These are phyloP conservation scores for Campopleginae sp. DNA, from an alignment of 2,888 invertebrate genomes.

Conservation along the genomic window DNA sequence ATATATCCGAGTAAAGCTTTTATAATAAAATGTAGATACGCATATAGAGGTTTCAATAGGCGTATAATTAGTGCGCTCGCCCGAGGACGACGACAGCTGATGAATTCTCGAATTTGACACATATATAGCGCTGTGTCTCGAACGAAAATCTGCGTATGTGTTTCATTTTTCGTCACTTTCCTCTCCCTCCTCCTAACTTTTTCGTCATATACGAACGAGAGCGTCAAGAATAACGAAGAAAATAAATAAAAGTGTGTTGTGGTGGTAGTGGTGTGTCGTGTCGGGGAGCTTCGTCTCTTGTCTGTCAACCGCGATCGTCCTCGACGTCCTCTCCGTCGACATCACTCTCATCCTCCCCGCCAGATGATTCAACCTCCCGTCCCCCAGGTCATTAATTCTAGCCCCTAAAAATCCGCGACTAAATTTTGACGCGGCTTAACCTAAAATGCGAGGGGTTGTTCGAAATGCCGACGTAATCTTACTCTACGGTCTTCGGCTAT, in stretches of 20 bases:
- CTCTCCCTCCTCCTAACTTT: not conserved
- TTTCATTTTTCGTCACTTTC: not conserved
- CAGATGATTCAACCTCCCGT: constrained; percentile 13
- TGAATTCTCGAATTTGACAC: constrained; percentile 42
- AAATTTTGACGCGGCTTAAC: constrained; percentile 69
- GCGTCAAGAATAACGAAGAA: constrained; percentile 2
- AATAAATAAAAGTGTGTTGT: constrained; percentile 27
- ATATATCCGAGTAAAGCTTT: constrained; percentile 13
- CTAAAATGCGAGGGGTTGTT: constrained; percentile 81
- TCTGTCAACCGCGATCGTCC: constrained; percentile 14
- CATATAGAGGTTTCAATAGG: constrained; percentile 14
- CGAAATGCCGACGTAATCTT: constrained; percentile 78
- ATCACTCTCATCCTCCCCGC: constrained; percentile 7
- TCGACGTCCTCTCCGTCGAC: constrained; percentile 1
- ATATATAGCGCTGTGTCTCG: constrained; percentile 26
- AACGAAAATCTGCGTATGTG: not conserved
- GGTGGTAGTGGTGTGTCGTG: constrained; percentile 8
- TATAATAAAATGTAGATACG: constrained; percentile 27
- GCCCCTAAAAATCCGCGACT: not conserved
- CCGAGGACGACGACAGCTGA: constrained; percentile 46
- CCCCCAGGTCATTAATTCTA: constrained; percentile 1
- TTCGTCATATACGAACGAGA: not conserved
- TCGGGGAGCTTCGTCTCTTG: not conserved
- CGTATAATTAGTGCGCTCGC: constrained; percentile 26
- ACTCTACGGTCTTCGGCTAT: constrained; percentile 77